These are phyloP conservation scores for Mesoclemmys tuberculata DNA, from an alignment of 2,113 vertebrate genomes.

Conservation along the genomic window DNA sequence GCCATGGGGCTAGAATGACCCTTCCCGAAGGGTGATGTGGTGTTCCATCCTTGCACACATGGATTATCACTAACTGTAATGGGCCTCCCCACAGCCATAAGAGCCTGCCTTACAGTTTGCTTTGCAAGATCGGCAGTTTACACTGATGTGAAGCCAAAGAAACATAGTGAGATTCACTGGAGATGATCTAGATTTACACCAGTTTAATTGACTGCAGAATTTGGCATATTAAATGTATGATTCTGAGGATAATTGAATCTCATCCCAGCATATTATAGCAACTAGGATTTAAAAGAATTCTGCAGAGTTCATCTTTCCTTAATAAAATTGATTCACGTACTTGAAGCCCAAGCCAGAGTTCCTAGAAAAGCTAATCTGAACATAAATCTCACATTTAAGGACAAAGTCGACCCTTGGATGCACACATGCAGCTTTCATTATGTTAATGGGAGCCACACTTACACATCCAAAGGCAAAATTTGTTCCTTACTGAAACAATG, in stretches of 20 bases:
- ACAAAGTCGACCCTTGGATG: constrained; percentile 53
- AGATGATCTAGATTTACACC: constrained; percentile 22
- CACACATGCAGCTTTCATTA: constrained; percentile 57
- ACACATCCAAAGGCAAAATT: constrained; percentile 19
- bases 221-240: not conserved
- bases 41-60: not conserved
- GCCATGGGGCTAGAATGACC: too few species aligned
- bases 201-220: constrained; percentile 29
- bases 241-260: constrained; percentile 42
- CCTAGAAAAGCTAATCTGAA: constrained; percentile 64
- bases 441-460: constrained; percentile 55
- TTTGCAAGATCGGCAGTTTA: not conserved
- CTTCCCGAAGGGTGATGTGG: too few species aligned
- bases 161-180: constrained; percentile 15
- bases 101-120: not conserved
- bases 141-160: not conserved
- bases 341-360: constrained; percentile 37
- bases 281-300: constrained; percentile 44
- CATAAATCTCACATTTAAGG: constrained; percentile 67
- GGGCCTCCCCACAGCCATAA: not conserved
- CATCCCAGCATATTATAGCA: constrained; percentile 35
- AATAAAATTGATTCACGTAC: constrained; percentile 60
- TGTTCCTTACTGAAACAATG: constrained; percentile 30
- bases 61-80: constrained; percentile 24
- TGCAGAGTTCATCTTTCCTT: constrained; percentile 47